Percentiles rank a stretch among this genome's conserved stretches.
Evolutionary conservation across 1,140 invertebrate species (phyloP).

Genomic region (Dendrolimus punctatus): DNA sequence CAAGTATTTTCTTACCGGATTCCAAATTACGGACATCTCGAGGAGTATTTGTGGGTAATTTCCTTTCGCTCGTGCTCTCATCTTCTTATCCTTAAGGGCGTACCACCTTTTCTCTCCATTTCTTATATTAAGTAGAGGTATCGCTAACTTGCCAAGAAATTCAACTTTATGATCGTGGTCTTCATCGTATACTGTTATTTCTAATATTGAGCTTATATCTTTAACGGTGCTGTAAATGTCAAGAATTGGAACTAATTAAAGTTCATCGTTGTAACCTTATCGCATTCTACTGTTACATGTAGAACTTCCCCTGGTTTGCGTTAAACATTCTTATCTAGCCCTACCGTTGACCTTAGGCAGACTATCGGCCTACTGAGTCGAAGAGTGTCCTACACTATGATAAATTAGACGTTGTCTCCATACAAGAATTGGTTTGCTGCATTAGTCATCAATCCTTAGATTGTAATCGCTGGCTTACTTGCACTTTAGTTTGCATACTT

Average conservation of each 20-base stretch:
- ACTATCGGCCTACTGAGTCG: too few relatives aligned
- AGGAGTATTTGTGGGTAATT: constrained; percentile 91
- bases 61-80: constrained; percentile 90
- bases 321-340: too few relatives aligned
- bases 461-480: too few relatives aligned
- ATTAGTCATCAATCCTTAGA: too few relatives aligned
- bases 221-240: constrained; percentile 87
- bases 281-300: not conserved
- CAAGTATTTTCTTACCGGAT: constrained; percentile 77
- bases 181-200: constrained; percentile 99
- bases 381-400: too few relatives aligned
- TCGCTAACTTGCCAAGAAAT: constrained; percentile 94
- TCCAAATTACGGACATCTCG: constrained; percentile 95
- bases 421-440: too few relatives aligned
- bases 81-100: constrained; percentile 96
- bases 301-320: too few relatives aligned
- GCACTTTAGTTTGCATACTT: too few relatives aligned
- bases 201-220: constrained; percentile 96
- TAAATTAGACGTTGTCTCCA: too few relatives aligned
- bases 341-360: too few relatives aligned
- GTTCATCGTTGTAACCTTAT: not conserved
- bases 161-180: constrained; percentile 98
- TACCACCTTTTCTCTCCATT: constrained; percentile 97
- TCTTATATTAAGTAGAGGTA: constrained; percentile 90
- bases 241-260: not conserved